Conservation (phyloP, 92 coral and sea anemone species). For the Umimayanthus chanpuru region DNA sequence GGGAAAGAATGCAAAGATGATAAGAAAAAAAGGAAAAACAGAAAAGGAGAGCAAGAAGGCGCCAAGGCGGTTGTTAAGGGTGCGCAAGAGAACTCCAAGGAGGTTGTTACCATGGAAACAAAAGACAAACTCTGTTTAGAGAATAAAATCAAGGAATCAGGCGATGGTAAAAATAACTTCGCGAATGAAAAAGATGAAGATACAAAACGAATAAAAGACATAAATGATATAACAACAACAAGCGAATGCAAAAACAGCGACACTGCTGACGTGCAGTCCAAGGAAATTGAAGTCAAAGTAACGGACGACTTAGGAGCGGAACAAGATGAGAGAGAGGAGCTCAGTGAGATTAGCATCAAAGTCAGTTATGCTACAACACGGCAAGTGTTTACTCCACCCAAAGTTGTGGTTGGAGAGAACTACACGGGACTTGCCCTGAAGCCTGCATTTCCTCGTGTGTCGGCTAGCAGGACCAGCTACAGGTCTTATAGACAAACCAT, state of each 20-base stretch:
- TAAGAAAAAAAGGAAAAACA: constrained; percentile 20
- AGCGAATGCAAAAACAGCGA: constrained; percentile 1
- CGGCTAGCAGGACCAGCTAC: constrained; percentile 7
- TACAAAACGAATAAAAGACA: constrained; percentile 5
- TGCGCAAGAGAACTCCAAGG: not conserved
- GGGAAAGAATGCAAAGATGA: constrained; percentile 28
- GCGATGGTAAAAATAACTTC: constrained; percentile 10
- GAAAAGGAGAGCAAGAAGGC: constrained; percentile 6
- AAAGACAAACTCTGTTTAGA: not conserved
- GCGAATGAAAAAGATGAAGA: not conserved
- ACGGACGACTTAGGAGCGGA: constrained; percentile 26
- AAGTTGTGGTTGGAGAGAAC: constrained; percentile 58
- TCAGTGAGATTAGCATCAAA: constrained; percentile 20
- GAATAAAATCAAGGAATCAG: constrained; percentile 22
- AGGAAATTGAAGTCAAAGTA: constrained; percentile 25
- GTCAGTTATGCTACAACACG: constrained; percentile 41
- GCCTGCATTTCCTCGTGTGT: constrained; percentile 35
- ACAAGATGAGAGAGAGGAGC: not conserved
- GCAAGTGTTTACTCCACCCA: constrained; percentile 53
- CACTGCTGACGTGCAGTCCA: not conserved
- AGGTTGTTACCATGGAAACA: constrained; percentile 25
- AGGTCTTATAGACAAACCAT: constrained; percentile 35
- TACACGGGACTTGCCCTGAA: constrained; percentile 49
- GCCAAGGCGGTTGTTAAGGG: constrained; percentile 3
- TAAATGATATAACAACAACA: not conserved